Evolutionary conservation across 2,888 invertebrate species (phyloP), one percentile per base, ranked within the genome.

Genomic region (Cactoblastis cactorum): DNA sequence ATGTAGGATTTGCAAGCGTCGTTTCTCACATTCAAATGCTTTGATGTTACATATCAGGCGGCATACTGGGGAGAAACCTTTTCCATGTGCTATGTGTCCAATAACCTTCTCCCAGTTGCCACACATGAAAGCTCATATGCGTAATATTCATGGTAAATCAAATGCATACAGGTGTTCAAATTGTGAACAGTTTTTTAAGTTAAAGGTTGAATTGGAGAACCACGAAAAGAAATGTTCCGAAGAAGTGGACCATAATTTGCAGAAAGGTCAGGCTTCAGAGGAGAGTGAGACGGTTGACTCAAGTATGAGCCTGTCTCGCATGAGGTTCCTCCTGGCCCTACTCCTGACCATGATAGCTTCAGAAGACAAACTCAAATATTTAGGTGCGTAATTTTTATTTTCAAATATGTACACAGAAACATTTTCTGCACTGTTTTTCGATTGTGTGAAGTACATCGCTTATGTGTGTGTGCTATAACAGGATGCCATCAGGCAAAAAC

Each of bases 101-200:
- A 91, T 93, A 33, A 92, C 93, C 0, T 96, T 96, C 75, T 94
- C 95, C 0, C 96, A 96, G 71, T 78, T 96, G 51, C 95, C 96
- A 0, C 96, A 96, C 70, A 92, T 96, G 79, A 96, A 96, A 79
- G 95, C 96, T 55, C 96, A 97, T 74, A 95, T 97, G 95, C 91
- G 92, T 55, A 94, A 94, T 65, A 95, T 96, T 50, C 96, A 96
- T 74, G 94, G 95, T 24, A 92, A 94, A 59, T 91, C 91, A 55
- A 94, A 95, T 59, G 94, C 95, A 0, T 96, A 96, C 69, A 92
- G 93, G 70, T 96, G 96, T 71, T 82, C 88, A 15, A 92, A 92
- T 47, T 96, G 96, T 75, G 90, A 92, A 24, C 88, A 91, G 43
- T 95, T 94, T 73, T 95, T 95, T 72, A 94, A 94, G 69, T 92